Evolutionary conservation across 2,888 invertebrate genomes (phyloP), one percentile per base, ranked within the genome.

Genomic region (Acronicta alni): DNA sequence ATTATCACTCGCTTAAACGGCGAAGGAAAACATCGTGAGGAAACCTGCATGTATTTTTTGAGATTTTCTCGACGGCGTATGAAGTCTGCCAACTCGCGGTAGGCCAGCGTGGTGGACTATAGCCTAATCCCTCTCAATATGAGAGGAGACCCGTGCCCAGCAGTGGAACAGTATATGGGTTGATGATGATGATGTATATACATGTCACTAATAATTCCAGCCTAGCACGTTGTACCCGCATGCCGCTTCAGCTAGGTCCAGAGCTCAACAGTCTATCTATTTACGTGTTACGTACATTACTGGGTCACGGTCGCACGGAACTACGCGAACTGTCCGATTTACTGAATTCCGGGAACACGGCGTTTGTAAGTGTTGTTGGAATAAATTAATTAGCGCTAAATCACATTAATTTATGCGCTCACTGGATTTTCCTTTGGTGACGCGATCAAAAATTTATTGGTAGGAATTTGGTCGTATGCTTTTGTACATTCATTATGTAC

Each of bases 271-370:
- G 23, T 54, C 39, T 73, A 74, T 76, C 76, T 81, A 81, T 83
- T 77, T 81, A 59, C 57, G 69, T 77, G 32, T 59, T 45, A 57
- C 32, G 42, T n/a, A 48, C 57, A 57, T 57, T 82, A 76, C 74
- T 82, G 66, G 81, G 83, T 83, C 83, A 83, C 43, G 83, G 84
- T 48, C 67, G 67, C 58, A 53, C 65, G 72, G 71, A 70, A 65
- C 76, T 56, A 20, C 47, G 54, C 46, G 58, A 75, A 68, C 60
- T 69, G 49, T 75, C 65, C 69, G 63, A 41, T 47, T 54, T 57
- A 55, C 69, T 72, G 48, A 37, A 71, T 82, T 82, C 81, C 80
- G 49, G 82, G 82, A 81, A 81, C 56, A 35, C 20, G 43, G 16
- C 14, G 42, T 54, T 46, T 38, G 38, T 47, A 46, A 66, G 51